phyloP scores from a whole-genome alignment of 2,797 vertebrate genomes.

The Mycteria americana region DNA sequence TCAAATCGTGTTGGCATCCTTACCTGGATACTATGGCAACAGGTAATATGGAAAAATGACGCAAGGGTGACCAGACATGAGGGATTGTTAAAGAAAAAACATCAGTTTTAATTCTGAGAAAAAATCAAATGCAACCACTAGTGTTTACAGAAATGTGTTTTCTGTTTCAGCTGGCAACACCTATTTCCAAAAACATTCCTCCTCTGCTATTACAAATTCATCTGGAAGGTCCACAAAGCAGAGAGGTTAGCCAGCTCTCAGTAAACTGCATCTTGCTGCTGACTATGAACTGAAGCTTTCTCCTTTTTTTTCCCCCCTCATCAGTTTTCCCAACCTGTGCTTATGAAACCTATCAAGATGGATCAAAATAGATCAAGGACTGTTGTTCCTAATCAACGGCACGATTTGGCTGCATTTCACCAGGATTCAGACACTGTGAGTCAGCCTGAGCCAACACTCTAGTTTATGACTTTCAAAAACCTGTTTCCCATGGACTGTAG shows the following conservation, averaged over 20 bases:
- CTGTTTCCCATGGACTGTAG: not conserved
- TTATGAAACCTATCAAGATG: not conserved
- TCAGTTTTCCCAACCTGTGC: not conserved
- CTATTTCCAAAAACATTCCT: slow-evolving; percentile 20
- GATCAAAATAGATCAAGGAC: slow-evolving; percentile 12
- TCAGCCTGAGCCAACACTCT: not conserved
- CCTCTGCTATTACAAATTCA: not conserved
- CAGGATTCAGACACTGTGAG: not conserved
- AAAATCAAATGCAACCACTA: not conserved
- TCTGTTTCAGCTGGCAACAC: slow-evolving; percentile 44
- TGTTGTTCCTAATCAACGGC: not conserved
- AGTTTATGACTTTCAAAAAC: not conserved
- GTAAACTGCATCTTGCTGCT: not conserved
- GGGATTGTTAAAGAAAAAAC: not conserved
- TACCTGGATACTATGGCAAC: slow-evolving; percentile 1
- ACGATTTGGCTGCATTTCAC: not conserved
- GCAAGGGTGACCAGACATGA: not conserved
- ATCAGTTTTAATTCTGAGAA: not conserved
- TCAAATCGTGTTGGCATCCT: not conserved
- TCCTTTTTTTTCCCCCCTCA: not conserved
- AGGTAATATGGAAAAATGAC: slow-evolving; percentile 1
- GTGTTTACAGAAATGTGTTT: slow-evolving; percentile 40
- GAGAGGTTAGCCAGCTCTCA: not conserved
- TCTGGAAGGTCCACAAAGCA: slow-evolving; percentile 16
- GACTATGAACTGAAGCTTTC: not conserved